phyloP scores from a whole-genome alignment of 2,797 vertebrate species.

The Paramormyrops hopkinsi region DNA sequence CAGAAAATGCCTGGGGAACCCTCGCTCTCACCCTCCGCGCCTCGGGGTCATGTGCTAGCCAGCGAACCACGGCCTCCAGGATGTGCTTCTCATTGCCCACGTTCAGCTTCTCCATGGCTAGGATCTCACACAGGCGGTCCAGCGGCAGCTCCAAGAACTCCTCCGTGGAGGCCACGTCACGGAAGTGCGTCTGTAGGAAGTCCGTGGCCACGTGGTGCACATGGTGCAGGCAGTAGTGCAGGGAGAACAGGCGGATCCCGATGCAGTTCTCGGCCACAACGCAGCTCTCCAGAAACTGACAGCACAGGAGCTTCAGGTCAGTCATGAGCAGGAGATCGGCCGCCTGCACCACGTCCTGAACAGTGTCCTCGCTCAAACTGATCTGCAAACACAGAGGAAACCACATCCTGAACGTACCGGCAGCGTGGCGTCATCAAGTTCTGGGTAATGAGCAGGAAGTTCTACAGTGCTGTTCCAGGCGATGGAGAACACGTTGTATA shows the following conservation, averaged over 20 bases:
- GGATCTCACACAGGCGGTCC: constrained; percentile 80
- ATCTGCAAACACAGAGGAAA: constrained; percentile 61
- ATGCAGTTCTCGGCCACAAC: constrained; percentile 96
- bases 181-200: constrained; percentile 94
- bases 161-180: constrained; percentile 81
- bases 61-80: constrained; percentile 88
- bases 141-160: constrained; percentile 86
- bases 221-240: constrained; percentile 91
- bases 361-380: constrained; percentile 87
- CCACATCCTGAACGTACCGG: not conserved
- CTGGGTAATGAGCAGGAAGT: not conserved
- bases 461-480: not conserved
- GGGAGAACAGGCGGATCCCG: constrained; percentile 89
- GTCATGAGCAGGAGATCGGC: constrained; percentile 92
- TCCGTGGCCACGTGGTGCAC: constrained; percentile 88
- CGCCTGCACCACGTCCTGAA: constrained; percentile 94
- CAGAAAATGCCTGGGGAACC: constrained; percentile 52
- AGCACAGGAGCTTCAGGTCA: constrained; percentile 91
- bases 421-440: not conserved
- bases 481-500: not conserved
- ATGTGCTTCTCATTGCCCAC: constrained; percentile 92
- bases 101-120: constrained; percentile 92
- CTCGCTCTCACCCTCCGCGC: constrained; percentile 76
- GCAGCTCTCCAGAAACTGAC: constrained; percentile 93
- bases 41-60: constrained; percentile 82